Conservation (phyloP, 2,113 vertebrate species). For the Caranx melampygus region DNA sequence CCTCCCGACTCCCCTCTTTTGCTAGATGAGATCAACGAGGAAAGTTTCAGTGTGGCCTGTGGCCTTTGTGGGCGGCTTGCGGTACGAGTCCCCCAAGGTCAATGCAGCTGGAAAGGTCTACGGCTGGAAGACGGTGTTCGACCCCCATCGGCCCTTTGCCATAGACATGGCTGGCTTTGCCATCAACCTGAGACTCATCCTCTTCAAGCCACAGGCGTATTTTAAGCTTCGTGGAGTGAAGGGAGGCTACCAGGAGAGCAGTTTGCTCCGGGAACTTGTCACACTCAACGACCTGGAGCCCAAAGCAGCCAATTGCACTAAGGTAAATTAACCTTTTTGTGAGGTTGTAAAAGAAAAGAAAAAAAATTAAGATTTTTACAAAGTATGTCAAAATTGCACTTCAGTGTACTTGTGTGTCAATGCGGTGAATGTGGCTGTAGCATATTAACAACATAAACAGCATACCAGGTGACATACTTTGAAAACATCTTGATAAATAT, state of each 20-base stretch:
- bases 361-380: too few species aligned
- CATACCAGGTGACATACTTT: too few species aligned
- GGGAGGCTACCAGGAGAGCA: slow-evolving; percentile 98
- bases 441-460: too few species aligned
- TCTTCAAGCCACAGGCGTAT: slow-evolving; percentile 96
- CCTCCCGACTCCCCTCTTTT: not conserved
- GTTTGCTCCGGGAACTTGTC: slow-evolving; percentile 95
- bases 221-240: slow-evolving; percentile 98
- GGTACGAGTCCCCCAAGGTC: slow-evolving; percentile 96
- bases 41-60: slow-evolving; percentile 98
- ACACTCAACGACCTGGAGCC: slow-evolving; percentile 97
- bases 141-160: slow-evolving; percentile 96
- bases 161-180: slow-evolving; percentile 99
- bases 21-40: slow-evolving; percentile 93
- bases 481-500: too few species aligned
- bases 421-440: too few species aligned
- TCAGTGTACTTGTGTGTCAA: too few species aligned
- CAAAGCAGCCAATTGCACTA: slow-evolving; percentile 99
- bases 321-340: slow-evolving; percentile 82
- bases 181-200: slow-evolving; percentile 94
- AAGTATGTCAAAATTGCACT: too few species aligned
- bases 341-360: not conserved
- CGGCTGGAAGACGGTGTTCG: slow-evolving; percentile 98
- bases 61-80: slow-evolving; percentile 95
- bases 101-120: slow-evolving; percentile 97